phyloP scores from a whole-genome alignment of 2,113 vertebrate species.

The Turnix velox region DNA sequence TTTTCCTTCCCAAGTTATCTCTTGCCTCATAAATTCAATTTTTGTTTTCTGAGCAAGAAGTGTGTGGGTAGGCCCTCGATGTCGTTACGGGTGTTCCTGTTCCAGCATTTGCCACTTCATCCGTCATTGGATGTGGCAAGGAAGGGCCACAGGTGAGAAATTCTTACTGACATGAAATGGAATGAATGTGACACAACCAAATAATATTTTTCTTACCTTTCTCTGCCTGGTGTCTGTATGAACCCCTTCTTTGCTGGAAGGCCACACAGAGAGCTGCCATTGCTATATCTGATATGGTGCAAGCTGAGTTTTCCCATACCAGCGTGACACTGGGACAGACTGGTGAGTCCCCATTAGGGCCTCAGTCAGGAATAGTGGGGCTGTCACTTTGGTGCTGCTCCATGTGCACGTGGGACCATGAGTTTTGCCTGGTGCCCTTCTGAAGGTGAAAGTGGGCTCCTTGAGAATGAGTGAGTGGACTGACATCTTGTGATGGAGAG shows the following conservation, averaged over 20 bases:
- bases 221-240: background rate
- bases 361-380: fast-evolving
- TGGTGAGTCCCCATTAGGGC: background rate
- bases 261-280: fast-evolving
- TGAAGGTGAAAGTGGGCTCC: background rate
- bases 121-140: fast-evolving
- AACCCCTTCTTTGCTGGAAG: background rate
- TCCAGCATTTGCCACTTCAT: background rate
- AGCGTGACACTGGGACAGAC: background rate
- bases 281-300: fast-evolving
- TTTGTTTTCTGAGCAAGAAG: background rate
- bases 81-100: background rate
- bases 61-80: background rate
- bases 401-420: background rate
- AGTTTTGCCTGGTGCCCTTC: background rate
- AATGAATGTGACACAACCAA: background rate
- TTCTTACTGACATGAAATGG: background rate
- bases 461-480: background rate
- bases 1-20: background rate
- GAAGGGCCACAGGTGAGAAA: background rate
- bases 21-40: background rate
- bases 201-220: background rate
- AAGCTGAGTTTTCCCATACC: background rate
- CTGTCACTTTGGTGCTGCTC: background rate
- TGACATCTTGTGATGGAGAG: background rate